Conservation (phyloP, 2,888 invertebrate species). For the Nysson spinosus region DNA sequence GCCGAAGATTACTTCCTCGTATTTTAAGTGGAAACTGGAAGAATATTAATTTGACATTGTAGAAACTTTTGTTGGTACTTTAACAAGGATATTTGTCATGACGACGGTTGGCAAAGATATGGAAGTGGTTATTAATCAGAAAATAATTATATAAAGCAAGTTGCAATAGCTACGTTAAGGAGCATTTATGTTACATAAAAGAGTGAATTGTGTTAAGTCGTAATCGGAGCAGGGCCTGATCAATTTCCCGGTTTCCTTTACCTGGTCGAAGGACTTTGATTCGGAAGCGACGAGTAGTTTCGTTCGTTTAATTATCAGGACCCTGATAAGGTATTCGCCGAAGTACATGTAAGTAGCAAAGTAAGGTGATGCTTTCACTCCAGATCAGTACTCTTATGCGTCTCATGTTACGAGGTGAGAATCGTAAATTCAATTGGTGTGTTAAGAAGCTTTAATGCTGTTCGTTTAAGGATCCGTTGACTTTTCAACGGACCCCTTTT, state of each 20-base stretch:
- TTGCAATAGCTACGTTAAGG: no score
- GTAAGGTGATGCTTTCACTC: slow-evolving; percentile 43
- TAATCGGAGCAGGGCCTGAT: background rate
- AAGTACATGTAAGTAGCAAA: slow-evolving; percentile 2
- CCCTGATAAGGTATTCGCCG: slow-evolving; percentile 24
- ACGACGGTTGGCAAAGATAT: no score
- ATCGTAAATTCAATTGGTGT: slow-evolving; percentile 2
- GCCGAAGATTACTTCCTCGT: no score
- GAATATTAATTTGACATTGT: no score
- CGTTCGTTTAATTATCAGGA: slow-evolving; percentile 37
- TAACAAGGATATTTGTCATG: no score
- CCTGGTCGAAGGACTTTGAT: background rate
- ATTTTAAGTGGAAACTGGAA: no score
- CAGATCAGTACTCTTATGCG: slow-evolving; percentile 15
- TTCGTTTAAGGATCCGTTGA: background rate
- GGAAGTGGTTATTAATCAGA: no score
- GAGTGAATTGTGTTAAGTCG: background rate
- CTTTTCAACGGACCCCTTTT: background rate
- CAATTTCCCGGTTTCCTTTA: background rate
- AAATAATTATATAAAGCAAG: no score
- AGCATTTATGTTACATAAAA: no score
- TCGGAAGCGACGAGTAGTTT: slow-evolving; percentile 1
- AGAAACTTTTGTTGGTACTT: no score
- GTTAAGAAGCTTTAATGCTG: background rate
- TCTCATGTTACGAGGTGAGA: slow-evolving; percentile 11